These are phyloP conservation scores for Diabrotica balteata DNA, from an alignment of 2,888 invertebrate genomes.

Conservation along the genomic window DNA sequence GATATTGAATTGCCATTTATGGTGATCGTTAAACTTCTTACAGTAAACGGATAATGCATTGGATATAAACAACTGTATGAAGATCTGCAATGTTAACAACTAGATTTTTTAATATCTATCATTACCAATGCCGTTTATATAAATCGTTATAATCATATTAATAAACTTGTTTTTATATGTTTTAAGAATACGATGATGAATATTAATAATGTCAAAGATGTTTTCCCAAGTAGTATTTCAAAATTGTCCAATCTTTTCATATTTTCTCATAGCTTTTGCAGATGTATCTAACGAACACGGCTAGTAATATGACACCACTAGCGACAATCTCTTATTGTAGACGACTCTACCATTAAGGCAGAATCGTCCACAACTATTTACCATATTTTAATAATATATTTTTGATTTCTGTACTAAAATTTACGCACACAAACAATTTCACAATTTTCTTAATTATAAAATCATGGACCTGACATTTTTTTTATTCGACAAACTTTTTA, in stretches of 20 bases:
- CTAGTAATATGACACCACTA: slow-evolving; percentile 60
- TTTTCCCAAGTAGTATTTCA: slow-evolving; percentile 18
- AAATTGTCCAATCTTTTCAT: slow-evolving; percentile 38
- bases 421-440: slow-evolving; percentile 60
- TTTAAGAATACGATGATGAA: neutral
- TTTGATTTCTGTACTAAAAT: slow-evolving; percentile 61
- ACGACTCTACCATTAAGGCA: slow-evolving; percentile 54
- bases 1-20: too few relatives aligned
- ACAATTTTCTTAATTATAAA: slow-evolving; percentile 54
- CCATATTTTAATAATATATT: slow-evolving; percentile 55
- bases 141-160: neutral
- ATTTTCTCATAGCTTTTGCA: slow-evolving; percentile 49
- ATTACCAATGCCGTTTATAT: too few relatives aligned
- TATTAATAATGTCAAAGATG: too few relatives aligned
- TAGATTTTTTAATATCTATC: too few relatives aligned
- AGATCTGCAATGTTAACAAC: too few relatives aligned
- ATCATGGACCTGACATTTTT: slow-evolving; percentile 51
- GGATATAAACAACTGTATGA: too few relatives aligned
- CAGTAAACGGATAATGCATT: too few relatives aligned
- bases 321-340: slow-evolving; percentile 57
- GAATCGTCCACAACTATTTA: slow-evolving; percentile 56
- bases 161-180: neutral
- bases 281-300: slow-evolving; percentile 60
- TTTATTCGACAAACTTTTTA: slow-evolving; percentile 30
- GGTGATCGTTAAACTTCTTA: too few relatives aligned